Base-by-base conservation (phyloP, 2,113 vertebrate genomes). In the Nothobranchius kuhntae region DNA sequence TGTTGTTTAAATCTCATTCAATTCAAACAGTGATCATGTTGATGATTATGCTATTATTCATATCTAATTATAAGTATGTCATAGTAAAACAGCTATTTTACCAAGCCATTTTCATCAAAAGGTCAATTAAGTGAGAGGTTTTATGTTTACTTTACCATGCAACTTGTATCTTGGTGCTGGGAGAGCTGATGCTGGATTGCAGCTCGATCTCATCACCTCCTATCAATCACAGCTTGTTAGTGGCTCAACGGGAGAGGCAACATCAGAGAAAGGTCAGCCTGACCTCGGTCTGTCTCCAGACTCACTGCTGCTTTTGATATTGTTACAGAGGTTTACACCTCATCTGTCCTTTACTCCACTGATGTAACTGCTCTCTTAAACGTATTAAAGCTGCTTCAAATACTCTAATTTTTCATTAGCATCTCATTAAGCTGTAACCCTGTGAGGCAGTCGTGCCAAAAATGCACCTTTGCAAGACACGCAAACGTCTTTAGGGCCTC, bases 181-280 rank as follows among this genome's bases (percentile, higher is more conserved):
- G 30, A 53, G 52, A 42, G 30, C 56, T 55, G 26, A 4, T 13
- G 45, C 15, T 50, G 15, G 36, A 8, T 40, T 50, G 17, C 61
- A 78, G 71, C 68, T 46, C 45, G 30, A 61, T 54, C 24, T 67
- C 9, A 0, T 77, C 61, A 61, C 35, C 42, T 44, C 68, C 21
- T 64, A 55, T 64, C 74, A 69, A 64, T 66, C 67, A 48, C 53
- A 75, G 66, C 63, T 77, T 3, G 36, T 80, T 66, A 73, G 40
- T 53, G 21, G n/a, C 21, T 17, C 46, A 15, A 40, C 26, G 44
- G 50, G 40, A 66, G 48, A 10, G 26, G 54, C 48, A 64, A 54
- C 54, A 46, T 15, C 77, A 66, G 35, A 55, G 38, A 71, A 60
- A 71, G 72, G 69, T 79, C 83, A 81, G 26, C 0, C 26, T 63